Conservation (phyloP, 2,797 vertebrate genomes). For the Myripristis murdjan region DNA sequence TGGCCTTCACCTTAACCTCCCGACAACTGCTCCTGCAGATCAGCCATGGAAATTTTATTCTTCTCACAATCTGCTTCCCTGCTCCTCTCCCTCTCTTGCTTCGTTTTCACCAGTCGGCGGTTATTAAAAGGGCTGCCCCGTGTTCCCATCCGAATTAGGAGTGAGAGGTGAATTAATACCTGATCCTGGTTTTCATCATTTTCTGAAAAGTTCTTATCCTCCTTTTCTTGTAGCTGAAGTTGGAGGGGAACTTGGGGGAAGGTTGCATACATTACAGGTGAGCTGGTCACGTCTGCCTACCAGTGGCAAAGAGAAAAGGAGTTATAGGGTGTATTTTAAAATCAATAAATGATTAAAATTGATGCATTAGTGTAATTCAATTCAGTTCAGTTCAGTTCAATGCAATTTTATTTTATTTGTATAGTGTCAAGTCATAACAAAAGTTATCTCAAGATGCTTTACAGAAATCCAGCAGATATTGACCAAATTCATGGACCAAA, state of each 20-base stretch:
- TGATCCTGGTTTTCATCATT: constrained; percentile 79
- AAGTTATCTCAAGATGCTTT: too few species aligned
- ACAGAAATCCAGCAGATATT: too few species aligned
- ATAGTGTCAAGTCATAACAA: too few species aligned
- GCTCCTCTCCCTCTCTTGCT: constrained; percentile 35
- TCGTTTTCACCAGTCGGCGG: constrained; percentile 45
- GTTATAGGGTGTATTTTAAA: neutral
- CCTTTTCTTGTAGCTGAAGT: constrained; percentile 57
- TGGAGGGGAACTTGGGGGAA: constrained; percentile 45
- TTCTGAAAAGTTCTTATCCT: constrained; percentile 62
- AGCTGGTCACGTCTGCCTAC: constrained; percentile 27
- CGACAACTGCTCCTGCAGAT: constrained; percentile 89
- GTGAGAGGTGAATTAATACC: constrained; percentile 74
- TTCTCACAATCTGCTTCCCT: constrained; percentile 75
- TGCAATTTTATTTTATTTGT: too few species aligned
- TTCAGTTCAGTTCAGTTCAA: too few species aligned
- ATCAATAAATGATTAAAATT: constrained; percentile 9
- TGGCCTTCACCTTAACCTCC: constrained; percentile 90
- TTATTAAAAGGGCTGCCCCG: constrained; percentile 63
- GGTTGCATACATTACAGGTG: constrained; percentile 48
- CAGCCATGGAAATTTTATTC: constrained; percentile 87
- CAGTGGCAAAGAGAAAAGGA: constrained; percentile 1
- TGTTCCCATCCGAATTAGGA: constrained; percentile 73
- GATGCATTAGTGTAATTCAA: neutral
- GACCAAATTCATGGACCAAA: too few species aligned